Evolutionary conservation across 30 jellyfish, hydroid and myxozoan genomes (phyloP).

Genomic region (Hydractinia symbiolongicarpus): DNA sequence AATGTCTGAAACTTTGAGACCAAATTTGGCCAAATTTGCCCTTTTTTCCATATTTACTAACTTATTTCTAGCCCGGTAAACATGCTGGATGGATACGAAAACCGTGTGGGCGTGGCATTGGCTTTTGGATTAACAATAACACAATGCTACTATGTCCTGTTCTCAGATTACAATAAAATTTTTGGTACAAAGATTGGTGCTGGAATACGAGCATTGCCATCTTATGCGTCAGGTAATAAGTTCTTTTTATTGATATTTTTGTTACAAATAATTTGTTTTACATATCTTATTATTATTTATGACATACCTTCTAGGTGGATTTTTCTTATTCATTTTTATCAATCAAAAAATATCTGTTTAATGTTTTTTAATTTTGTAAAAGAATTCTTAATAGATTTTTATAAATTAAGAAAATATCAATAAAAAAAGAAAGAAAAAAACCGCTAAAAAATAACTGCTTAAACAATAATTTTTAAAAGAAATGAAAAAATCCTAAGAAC

Average conservation of each 20-base stretch:
- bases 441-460: no score
- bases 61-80: slow-evolving; percentile 57
- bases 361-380: no score
- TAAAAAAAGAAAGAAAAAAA: no score
- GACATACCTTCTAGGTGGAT: neutral
- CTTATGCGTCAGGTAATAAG: slow-evolving; percentile 42
- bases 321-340: neutral
- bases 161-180: slow-evolving; percentile 24
- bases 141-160: slow-evolving; percentile 31
- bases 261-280: neutral
- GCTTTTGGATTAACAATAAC: slow-evolving; percentile 64
- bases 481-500: no score
- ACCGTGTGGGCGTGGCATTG: slow-evolving; percentile 59
- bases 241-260: slow-evolving; percentile 7
- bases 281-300: neutral
- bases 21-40: no score
- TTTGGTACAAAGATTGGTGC: slow-evolving; percentile 42
- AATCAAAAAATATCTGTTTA: neutral
- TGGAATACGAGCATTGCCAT: slow-evolving; percentile 30
- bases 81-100: slow-evolving; percentile 78
- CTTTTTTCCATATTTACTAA: neutral
- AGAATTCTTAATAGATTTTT: no score
- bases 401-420: no score
- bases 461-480: no score
- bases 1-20: no score